These are phyloP conservation scores for Acanthurus tractus DNA, from an alignment of 2,797 vertebrate genomes.

Conservation along the genomic window DNA sequence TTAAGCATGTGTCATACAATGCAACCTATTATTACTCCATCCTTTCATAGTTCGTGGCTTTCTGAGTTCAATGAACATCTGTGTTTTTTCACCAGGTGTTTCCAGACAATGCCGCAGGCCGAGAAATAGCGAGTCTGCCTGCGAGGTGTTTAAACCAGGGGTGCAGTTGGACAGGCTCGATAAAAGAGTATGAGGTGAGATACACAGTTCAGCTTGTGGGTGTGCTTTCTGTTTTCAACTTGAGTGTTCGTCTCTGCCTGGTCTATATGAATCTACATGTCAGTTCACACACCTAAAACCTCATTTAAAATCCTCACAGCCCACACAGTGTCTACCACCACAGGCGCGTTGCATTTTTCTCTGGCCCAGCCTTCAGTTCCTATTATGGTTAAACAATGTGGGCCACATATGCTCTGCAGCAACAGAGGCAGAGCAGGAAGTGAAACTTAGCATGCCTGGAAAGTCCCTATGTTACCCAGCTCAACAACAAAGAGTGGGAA, in stretches of 20 bases:
- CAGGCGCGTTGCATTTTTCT: too few species aligned
- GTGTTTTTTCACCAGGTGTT: conserved; percentile 87
- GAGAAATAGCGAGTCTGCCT: conserved; percentile 95
- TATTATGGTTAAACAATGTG: background rate
- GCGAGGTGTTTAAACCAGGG: conserved; percentile 90
- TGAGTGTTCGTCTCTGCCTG: background rate
- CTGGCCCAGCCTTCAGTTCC: background rate
- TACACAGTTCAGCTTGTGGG: background rate
- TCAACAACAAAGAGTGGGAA: conserved; percentile 57
- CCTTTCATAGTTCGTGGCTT: background rate
- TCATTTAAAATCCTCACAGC: background rate
- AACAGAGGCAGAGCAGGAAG: conserved; percentile 61
- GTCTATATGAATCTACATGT: background rate
- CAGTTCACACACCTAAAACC: background rate
- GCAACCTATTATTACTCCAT: conserved; percentile 19
- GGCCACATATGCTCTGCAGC: background rate
- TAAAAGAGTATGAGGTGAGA: conserved; percentile 95
- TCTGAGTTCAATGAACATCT: conserved; percentile 12
- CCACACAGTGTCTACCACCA: background rate
- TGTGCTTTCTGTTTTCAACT: background rate
- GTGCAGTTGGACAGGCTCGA: conserved; percentile 92
- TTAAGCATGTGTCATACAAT: conserved; percentile 3
- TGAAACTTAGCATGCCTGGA: conserved; percentile 73
- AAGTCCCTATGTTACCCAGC: conserved; percentile 68
- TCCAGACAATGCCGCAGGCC: conserved; percentile 95